phyloP scores from a whole-genome alignment of 2,113 vertebrate species.

The Mirounga angustirostris region DNA sequence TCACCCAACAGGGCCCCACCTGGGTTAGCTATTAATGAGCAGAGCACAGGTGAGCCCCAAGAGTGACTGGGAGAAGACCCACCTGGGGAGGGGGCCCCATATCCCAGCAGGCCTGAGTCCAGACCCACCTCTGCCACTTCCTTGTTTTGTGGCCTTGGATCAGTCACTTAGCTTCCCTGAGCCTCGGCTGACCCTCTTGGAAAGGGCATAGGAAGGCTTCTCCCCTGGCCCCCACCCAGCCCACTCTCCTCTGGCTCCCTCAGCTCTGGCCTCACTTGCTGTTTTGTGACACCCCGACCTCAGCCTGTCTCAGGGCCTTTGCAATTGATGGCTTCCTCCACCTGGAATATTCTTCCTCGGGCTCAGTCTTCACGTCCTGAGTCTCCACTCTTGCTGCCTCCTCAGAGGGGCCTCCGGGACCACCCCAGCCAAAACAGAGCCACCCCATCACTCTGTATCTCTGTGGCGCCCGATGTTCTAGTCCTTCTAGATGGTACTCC shows the following conservation, averaged over 20 bases:
- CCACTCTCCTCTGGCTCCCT: background rate
- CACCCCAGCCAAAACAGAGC: background rate
- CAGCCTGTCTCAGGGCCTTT: background rate
- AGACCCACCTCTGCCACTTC: background rate
- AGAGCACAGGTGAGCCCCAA: background rate
- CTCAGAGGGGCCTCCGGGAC: background rate
- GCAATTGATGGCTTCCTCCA: background rate
- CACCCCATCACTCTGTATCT: rapidly evolving
- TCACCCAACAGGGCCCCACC: background rate
- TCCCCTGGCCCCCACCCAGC: background rate
- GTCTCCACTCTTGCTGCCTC: background rate
- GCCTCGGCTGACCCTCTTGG: background rate
- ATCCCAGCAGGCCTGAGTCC: background rate
- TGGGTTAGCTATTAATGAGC: constrained; percentile 46
- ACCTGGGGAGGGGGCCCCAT: background rate
- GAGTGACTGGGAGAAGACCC: background rate
- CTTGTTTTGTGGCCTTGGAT: background rate
- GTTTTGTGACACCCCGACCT: background rate
- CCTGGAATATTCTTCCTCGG: background rate
- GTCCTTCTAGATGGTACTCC: background rate
- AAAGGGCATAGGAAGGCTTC: background rate
- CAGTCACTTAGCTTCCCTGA: background rate
- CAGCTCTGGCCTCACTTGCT: background rate
- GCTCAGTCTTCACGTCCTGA: background rate
- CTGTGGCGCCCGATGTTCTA: background rate